These are phyloP conservation scores for Sialis lutaria DNA, from an alignment of 2,888 invertebrate genomes.

Conservation along the genomic window DNA sequence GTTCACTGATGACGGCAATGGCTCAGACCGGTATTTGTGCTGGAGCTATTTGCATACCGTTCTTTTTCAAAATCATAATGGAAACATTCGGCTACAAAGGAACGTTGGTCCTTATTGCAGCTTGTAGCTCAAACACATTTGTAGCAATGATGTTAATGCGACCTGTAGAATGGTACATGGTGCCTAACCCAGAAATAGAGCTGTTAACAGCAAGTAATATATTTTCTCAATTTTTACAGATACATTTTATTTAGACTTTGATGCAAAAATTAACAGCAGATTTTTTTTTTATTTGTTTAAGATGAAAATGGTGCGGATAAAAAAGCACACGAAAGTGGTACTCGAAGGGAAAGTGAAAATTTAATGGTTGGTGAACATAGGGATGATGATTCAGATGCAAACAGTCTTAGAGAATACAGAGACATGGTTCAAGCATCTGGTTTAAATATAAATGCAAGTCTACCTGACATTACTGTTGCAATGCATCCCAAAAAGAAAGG, in stretches of 20 bases:
- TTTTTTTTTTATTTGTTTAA: background rate
- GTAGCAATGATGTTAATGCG: constrained; percentile 55
- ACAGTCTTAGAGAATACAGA: no score
- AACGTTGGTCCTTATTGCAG: constrained; percentile 46
- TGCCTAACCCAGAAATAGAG: constrained; percentile 9
- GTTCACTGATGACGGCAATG: constrained; percentile 55
- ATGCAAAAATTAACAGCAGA: no score
- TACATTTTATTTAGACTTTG: no score
- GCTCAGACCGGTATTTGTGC: constrained; percentile 54
- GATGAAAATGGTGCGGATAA: constrained; percentile 1
- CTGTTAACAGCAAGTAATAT: no score
- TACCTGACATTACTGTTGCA: no score
- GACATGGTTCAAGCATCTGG: no score
- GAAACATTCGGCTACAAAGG: constrained; percentile 51
- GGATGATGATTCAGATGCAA: background rate
- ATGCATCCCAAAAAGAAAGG: no score
- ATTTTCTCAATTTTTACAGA: no score
- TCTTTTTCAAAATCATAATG: constrained; percentile 40
- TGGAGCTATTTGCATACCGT: constrained; percentile 49
- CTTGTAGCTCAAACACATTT: constrained; percentile 45
- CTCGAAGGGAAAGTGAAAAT: background rate
- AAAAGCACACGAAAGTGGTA: background rate
- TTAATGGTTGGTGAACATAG: background rate
- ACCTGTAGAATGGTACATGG: constrained; percentile 55
- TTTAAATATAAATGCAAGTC: no score